Conservation (phyloP, 2,113 vertebrate species). For the Leuciscus idus region DNA sequence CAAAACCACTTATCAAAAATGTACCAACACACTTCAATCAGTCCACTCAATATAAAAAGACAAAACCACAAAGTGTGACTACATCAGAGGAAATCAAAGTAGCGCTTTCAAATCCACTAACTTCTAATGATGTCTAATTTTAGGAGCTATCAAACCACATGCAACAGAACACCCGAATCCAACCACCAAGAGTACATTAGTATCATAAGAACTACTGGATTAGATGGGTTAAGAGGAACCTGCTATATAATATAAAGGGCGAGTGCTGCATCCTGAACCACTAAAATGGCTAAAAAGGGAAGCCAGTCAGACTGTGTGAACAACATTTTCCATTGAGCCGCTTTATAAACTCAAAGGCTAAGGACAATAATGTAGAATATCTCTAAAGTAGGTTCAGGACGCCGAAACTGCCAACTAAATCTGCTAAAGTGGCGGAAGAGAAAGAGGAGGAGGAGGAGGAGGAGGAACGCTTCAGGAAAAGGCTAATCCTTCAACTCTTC, state of each 20-base stretch:
- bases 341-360: neutral
- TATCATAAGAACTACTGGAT: constrained; percentile 53
- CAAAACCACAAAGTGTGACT: constrained; percentile 37
- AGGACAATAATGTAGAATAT: neutral
- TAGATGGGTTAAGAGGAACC: constrained; percentile 38
- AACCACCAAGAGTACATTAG: constrained; percentile 56
- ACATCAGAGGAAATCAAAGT: constrained; percentile 39
- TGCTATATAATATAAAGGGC: constrained; percentile 24
- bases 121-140: constrained; percentile 10
- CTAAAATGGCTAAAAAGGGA: neutral
- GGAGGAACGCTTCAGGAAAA: constrained; percentile 28
- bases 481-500: constrained; percentile 37
- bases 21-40: neutral
- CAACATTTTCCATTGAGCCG: constrained; percentile 1
- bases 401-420: neutral
- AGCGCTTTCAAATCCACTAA: constrained; percentile 1
- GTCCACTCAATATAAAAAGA: constrained; percentile 32
- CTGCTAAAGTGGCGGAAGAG: constrained; percentile 9
- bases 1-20: constrained; percentile 50
- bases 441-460: neutral
- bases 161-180: constrained; percentile 43
- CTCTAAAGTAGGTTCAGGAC: constrained; percentile 43
- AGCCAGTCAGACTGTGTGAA: neutral
- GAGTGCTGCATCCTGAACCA: constrained; percentile 50
- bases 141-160: constrained; percentile 36